Base-by-base conservation (phyloP, 2,113 vertebrate species). In the Ancistrus triradiatus region DNA sequence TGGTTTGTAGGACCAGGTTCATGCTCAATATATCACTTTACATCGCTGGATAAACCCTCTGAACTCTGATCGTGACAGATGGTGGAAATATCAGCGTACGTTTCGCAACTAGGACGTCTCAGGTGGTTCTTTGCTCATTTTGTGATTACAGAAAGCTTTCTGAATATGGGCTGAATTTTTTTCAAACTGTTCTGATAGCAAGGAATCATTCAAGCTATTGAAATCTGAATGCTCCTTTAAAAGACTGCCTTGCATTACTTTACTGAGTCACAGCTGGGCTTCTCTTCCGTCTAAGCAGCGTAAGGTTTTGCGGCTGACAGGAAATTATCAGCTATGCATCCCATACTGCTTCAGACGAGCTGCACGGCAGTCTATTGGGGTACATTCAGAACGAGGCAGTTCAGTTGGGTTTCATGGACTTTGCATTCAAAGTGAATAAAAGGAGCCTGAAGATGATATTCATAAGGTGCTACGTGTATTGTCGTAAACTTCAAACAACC, bases 251-350 rank as follows among this genome's bases (percentile, higher is more conserved):
- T 48, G 28, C 42, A 48, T 49, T 18, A 44, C 49, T 64, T 64
- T 66, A 48, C 42, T 47, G 52, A 22, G 42, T 66, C 52, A 57
- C 63, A 66, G 63, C 51, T 58, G 63, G 53, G 52, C 31, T 27
- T 40, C 43, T 38, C 52, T 37, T 57, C 63, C 63, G 56, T 11
- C 33, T 18, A 48, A 57, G 43, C 52, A 47, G 44, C 52, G 48
- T 57, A 38, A 43, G 53, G 46, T 48, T 66, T 66, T 43, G n/a
- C 48, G 22, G 25, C 46, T 40, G 46, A 57, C 63, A 66, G 53
- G 52, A 66, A 66, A 66, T 66, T 48, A 66, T 48, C 33, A 27
- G 43, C 33, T 57, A 27, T 27, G 43, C 52, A 38, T 40, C 15
- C 21, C 22, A 47, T 58, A 21, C 33, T 38, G 38, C 51, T 17